Percentiles rank a stretch among this genome's conserved stretches.
Evolutionary conservation across 2,113 vertebrate genomes (phyloP).

Genomic region (Apteryx mantelli): DNA sequence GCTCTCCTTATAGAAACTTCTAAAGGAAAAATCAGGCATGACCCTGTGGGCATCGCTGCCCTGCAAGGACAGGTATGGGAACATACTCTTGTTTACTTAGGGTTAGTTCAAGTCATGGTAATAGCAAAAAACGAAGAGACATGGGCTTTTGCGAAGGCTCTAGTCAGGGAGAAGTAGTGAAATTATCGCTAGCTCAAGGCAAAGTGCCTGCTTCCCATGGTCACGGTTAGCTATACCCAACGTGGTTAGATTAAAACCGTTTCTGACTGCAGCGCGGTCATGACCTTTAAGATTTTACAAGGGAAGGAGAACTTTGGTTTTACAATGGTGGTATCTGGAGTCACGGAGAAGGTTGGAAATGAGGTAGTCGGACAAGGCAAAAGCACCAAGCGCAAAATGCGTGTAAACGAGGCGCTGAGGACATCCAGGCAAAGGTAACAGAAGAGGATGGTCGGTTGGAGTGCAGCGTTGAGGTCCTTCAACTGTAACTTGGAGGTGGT

Average conservation of each 20-base stretch:
- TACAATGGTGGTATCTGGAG: background rate
- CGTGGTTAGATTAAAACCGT: fast-evolving
- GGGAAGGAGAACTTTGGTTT: background rate
- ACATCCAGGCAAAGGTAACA: background rate
- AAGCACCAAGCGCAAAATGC: background rate
- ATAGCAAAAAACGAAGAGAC: background rate
- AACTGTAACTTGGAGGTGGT: background rate
- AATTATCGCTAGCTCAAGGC: background rate
- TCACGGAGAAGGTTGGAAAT: background rate
- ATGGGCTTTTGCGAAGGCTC: background rate
- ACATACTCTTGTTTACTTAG: background rate
- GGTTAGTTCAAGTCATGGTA: background rate
- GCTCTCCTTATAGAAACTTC: background rate
- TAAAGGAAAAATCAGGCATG: background rate
- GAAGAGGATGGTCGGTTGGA: fast-evolving
- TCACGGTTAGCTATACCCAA: background rate
- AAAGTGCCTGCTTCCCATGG: background rate
- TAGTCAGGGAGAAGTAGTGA: background rate
- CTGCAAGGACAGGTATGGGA: background rate
- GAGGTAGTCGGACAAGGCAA: background rate
- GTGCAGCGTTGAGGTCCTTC: background rate
- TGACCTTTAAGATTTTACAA: background rate
- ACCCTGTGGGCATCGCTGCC: background rate
- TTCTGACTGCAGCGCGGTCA: background rate
- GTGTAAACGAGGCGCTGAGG: background rate